Evolutionary conservation across 2,888 invertebrate species (phyloP).

Genomic region (Magallana nippona): DNA sequence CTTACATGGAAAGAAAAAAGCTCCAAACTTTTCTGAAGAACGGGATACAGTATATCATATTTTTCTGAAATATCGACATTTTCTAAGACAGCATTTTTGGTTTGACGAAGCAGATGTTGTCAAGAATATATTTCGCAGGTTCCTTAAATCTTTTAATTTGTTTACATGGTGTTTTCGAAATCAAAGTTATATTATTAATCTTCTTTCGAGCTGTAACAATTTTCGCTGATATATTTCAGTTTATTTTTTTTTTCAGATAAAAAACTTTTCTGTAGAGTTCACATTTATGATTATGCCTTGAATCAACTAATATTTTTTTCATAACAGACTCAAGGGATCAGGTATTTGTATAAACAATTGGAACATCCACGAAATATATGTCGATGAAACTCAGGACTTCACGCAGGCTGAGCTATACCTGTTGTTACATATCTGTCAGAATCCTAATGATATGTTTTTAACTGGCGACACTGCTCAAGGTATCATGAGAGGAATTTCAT

Average conservation of each 20-base stretch:
- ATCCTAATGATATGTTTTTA: slow-evolving; percentile 75
- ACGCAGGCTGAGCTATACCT: slow-evolving; percentile 76
- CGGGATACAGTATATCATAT: slow-evolving; percentile 62
- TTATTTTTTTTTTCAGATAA: too few species aligned
- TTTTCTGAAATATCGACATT: slow-evolving; percentile 63
- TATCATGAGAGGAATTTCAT: slow-evolving; percentile 75
- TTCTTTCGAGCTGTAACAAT: too few species aligned
- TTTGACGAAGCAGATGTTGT: slow-evolving; percentile 72
- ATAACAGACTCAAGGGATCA: slow-evolving; percentile 51
- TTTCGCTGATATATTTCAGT: too few species aligned
- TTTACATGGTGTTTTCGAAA: background rate
- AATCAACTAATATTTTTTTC: background rate
- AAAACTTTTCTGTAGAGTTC: too few species aligned
- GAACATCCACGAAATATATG: slow-evolving; percentile 69
- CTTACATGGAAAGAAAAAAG: slow-evolving; percentile 65
- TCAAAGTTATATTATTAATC: too few species aligned
- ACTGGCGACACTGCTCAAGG: slow-evolving; percentile 76
- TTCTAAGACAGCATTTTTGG: slow-evolving; percentile 46
- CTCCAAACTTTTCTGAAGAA: slow-evolving; percentile 67
- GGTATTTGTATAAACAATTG: slow-evolving; percentile 46
- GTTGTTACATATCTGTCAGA: slow-evolving; percentile 66
- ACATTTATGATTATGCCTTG: too few species aligned
- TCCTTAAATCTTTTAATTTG: background rate
- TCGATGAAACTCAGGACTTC: slow-evolving; percentile 77
- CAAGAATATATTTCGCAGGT: slow-evolving; percentile 42